A percentile compares a stretch with the other conserved stretches of the same genome.
These are phyloP conservation scores for Phymorhynchus buccinoides DNA, from an alignment of 1,140 invertebrate species.

Conservation along the genomic window DNA sequence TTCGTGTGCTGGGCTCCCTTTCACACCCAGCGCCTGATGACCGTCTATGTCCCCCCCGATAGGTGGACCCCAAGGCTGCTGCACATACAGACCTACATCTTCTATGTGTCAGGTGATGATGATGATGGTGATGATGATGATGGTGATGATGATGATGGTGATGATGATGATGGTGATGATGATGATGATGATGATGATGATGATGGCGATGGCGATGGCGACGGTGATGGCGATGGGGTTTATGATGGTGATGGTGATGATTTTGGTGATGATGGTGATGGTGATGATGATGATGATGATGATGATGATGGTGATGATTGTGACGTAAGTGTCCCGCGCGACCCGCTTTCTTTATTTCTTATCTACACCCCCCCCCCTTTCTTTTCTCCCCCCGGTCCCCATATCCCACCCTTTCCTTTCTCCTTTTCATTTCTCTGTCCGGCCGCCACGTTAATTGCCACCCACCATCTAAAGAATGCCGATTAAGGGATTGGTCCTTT, in stretches of 20 bases:
- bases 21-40: constrained; percentile 87
- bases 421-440: too few relatives aligned
- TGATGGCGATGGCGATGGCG: not conserved
- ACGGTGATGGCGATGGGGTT: constrained; percentile 27
- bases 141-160: constrained; percentile 40
- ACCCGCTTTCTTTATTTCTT: too few relatives aligned
- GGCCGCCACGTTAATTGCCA: too few relatives aligned
- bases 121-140: constrained; percentile 35
- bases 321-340: too few relatives aligned
- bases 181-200: constrained; percentile 43
- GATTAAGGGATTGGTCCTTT: too few relatives aligned
- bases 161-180: constrained; percentile 44
- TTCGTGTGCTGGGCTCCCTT: constrained; percentile 95
- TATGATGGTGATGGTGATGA: constrained; percentile 42
- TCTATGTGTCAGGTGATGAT: constrained; percentile 45
- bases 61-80: constrained; percentile 51
- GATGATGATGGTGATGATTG: constrained; percentile 42
- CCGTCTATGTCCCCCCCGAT: constrained; percentile 78
- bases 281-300: constrained; percentile 40
- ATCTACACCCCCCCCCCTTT: too few relatives aligned
- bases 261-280: constrained; percentile 37
- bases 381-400: not conserved
- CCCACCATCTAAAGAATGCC: too few relatives aligned
- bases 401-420: too few relatives aligned
- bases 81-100: constrained; percentile 46